Conservation (phyloP, 1,140 invertebrate species). For the Caenorhabditis remanei region DNA sequence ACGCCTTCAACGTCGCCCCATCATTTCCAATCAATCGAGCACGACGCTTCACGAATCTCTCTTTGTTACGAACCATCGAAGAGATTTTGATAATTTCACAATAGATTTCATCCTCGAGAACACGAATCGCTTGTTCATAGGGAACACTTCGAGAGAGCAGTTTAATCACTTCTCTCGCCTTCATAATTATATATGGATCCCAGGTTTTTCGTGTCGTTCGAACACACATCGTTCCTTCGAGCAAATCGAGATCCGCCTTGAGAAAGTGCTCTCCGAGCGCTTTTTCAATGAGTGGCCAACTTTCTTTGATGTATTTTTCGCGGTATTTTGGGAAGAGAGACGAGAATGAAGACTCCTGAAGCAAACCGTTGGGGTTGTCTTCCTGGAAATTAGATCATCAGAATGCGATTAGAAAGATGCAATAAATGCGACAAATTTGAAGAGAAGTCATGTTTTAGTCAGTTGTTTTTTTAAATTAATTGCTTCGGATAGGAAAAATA, state of each 20-base stretch:
- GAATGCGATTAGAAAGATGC: too few species aligned
- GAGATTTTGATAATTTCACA: slow-evolving; percentile 98
- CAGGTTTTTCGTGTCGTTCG: slow-evolving; percentile 95
- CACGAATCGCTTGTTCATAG: slow-evolving; percentile 86
- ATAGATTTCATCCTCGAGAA: slow-evolving; percentile 88
- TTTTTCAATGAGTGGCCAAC: slow-evolving; percentile 94
- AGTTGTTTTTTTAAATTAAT: too few species aligned
- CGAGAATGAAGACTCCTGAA: slow-evolving; percentile 86
- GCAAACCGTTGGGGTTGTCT: slow-evolving; percentile 87
- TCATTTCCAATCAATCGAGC: slow-evolving; percentile 95
- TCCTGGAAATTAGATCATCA: slow-evolving; percentile 78
- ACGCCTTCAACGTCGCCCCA: slow-evolving; percentile 95
- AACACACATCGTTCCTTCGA: slow-evolving; percentile 90
- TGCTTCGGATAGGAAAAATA: too few species aligned
- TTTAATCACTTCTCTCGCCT: slow-evolving; percentile 95
- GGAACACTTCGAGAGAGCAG: slow-evolving; percentile 94
- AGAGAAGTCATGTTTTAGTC: too few species aligned
- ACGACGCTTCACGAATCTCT: slow-evolving; percentile 94
- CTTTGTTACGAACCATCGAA: slow-evolving; percentile 88
- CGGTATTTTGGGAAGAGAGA: slow-evolving; percentile 90
- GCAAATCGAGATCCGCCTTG: slow-evolving; percentile 91
- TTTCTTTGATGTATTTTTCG: slow-evolving; percentile 94
- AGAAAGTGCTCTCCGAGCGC: slow-evolving; percentile 82
- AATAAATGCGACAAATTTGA: too few species aligned
- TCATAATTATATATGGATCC: slow-evolving; percentile 97